A percentile compares a stretch with the other conserved stretches of the same genome.
These are phyloP conservation scores for Charaxes varanes DNA, from an alignment of 1,140 invertebrate genomes.

Conservation along the genomic window DNA sequence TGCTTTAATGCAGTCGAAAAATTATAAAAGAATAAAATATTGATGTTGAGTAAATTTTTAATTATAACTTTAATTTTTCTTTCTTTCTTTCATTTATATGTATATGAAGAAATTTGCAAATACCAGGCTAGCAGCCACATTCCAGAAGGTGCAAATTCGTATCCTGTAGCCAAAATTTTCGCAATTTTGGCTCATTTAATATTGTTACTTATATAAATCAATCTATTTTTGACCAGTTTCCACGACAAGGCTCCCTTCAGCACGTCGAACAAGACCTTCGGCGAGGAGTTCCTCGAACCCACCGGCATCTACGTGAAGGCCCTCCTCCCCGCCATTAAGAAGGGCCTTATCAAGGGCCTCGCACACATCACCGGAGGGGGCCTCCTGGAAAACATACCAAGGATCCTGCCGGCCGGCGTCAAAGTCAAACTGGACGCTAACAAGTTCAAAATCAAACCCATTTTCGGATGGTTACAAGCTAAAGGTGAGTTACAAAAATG, in stretches of 20 bases:
- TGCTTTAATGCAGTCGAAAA: no score
- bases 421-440: conserved; percentile 82
- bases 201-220: no score
- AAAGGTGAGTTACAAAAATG: conserved; percentile 72
- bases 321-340: conserved; percentile 83
- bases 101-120: no score
- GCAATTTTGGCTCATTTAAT: no score
- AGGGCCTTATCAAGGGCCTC: conserved; percentile 87
- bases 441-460: conserved; percentile 83
- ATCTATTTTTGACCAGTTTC: no score
- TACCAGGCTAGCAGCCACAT: no score
- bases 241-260: conserved; percentile 85
- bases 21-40: no score
- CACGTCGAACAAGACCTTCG: conserved; percentile 74
- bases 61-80: no score
- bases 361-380: conserved; percentile 98
- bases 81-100: no score
- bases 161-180: no score
- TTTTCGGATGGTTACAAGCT: conserved; percentile 78
- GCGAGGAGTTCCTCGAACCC: conserved; percentile 89
- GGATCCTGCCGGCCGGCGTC: conserved; percentile 81
- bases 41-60: no score
- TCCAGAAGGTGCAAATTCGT: no score
- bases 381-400: conserved; percentile 90
- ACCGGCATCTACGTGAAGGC: conserved; percentile 92